phyloP scores from a whole-genome alignment of 2,113 vertebrate species.

The Cephalopholis sonnerati region DNA sequence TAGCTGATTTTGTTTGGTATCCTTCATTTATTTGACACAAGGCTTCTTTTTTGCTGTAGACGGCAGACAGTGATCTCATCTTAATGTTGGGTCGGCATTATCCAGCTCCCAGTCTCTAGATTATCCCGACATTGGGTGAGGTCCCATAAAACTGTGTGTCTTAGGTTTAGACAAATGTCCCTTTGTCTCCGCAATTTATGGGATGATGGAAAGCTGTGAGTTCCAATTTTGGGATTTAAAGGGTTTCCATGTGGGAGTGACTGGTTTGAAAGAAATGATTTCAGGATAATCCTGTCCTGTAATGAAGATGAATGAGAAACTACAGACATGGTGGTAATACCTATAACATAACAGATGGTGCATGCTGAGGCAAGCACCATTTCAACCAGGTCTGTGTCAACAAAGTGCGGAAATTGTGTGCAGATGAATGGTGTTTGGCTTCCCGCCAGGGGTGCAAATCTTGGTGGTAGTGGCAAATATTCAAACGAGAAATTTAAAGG shows the following conservation, averaged over 20 bases:
- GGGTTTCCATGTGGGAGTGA: neutral
- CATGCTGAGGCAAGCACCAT: neutral
- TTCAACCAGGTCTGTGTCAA: too few relatives aligned
- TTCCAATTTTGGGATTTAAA: slow-evolving; percentile 41
- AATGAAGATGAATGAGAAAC: slow-evolving; percentile 11
- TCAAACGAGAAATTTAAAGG: too few relatives aligned
- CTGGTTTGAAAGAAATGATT: slow-evolving; percentile 12
- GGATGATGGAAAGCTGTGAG: neutral
- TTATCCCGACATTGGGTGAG: slow-evolving; percentile 30
- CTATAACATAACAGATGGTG: neutral
- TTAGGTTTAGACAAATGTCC: neutral
- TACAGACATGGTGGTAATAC: neutral
- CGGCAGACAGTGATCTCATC: slow-evolving; percentile 29
- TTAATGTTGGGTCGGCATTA: slow-evolving; percentile 8
- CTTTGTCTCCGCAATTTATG: slow-evolving; percentile 11
- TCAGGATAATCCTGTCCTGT: slow-evolving; percentile 1
- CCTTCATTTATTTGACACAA: slow-evolving; percentile 1
- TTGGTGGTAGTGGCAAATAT: too few relatives aligned
- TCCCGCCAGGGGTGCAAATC: too few relatives aligned
- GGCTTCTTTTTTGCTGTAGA: slow-evolving; percentile 10
- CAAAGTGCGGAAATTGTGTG: too few relatives aligned
- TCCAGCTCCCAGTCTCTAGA: slow-evolving; percentile 6
- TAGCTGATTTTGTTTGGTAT: neutral
- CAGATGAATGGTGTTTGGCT: too few relatives aligned
- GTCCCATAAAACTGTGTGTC: neutral